Base-by-base conservation (phyloP, 2,888 invertebrate genomes). In the Cephus runcator region DNA sequence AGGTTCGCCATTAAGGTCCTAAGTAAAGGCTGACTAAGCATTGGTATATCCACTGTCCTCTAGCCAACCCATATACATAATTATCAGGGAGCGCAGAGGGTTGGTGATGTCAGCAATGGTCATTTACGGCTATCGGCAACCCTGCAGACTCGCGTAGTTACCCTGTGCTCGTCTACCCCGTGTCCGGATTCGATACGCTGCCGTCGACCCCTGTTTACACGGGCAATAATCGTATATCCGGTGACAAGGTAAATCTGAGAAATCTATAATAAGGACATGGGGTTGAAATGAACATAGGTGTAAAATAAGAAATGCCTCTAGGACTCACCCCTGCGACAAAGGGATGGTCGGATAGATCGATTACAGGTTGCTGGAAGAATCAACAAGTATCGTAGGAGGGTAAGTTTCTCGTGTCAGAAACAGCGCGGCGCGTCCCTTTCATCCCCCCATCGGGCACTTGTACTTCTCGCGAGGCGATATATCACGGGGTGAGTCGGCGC, bases 11-110 rank as follows among this genome's bases (percentile, higher is more conserved):
- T 88, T 84, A 85, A 83, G 86, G 88, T 90, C 91, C 91, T 91
- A 90, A 91, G 90, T 84, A 91, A 91, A 91, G 91, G 88, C 91
- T 91, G 91, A 91, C 88, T 87, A 87, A 88, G 91, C 91, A 87
- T 78, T 77, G 82, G 82, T 79, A 77, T 76, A 77, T 75, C 77
- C 77, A 75, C 79, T 80, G 79, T 76, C 79, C 73, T 78, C 23
- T 23, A 56, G 77, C 79, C 79, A 79, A 83, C 75, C 56, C 84
- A 82, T 84, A 83, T 84, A 85, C 88, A 85, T 89, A 88, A 89
- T 88, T 87, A 87, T 86, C 84, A 79, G 76, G 79, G 79, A 83
- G 77, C 81, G 80, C 79, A 82, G 81, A 80, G 79, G 83, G 84
- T 80, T 79, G 82, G 80, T 82, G 85, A 85, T 86, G 89, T 90